Base-by-base conservation (phyloP, 2,888 invertebrate species). In the Drosophila lutescens region DNA sequence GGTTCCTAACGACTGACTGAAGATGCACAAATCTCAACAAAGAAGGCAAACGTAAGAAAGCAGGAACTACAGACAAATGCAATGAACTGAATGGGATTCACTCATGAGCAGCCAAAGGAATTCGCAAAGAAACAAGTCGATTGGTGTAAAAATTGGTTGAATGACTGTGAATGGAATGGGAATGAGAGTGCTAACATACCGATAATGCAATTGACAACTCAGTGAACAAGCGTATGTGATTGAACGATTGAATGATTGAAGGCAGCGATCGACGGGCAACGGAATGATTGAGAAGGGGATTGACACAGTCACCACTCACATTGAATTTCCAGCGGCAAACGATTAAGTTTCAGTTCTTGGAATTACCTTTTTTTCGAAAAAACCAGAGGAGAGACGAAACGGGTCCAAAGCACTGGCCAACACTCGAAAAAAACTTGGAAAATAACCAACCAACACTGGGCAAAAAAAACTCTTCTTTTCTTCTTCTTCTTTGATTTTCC, bases 401-500 rank as follows among this genome's bases (percentile, higher is more conserved):
- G 12, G 41, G 34, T 66, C 53, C 38, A n/a, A 66, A 40, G 38
- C 66, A 66, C 66, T 53, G 51, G 66, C 38, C 46, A 40, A 40
- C 65, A 66, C 65, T 66, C 36, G 46, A 66, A 66, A 66, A 66
- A 66, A 65, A 66, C 43, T 63, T 17, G 12, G 32, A 26, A 63
- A 63, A 53, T 46, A 71, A 54, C 12, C 41, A 34, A 47, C 7
- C 17, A 49, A 49, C 49, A 49, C 47, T 43, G 62, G 75, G 75
- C 57, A 47, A 63, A 47, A 58, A 56, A 51, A 41, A 51, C 32
- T 59, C 13, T 7, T 2, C 13, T 26, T 26, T 26, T 26, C 26
- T 26, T 26, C 26, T 4, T 26, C 6, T 20, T 20, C 20, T 20
- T 20, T 20, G 6, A 26, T 26, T 26, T 26, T 26, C 26, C 26